phyloP scores from a whole-genome alignment of 1,140 invertebrate genomes.

The Procambarus clarkii region DNA sequence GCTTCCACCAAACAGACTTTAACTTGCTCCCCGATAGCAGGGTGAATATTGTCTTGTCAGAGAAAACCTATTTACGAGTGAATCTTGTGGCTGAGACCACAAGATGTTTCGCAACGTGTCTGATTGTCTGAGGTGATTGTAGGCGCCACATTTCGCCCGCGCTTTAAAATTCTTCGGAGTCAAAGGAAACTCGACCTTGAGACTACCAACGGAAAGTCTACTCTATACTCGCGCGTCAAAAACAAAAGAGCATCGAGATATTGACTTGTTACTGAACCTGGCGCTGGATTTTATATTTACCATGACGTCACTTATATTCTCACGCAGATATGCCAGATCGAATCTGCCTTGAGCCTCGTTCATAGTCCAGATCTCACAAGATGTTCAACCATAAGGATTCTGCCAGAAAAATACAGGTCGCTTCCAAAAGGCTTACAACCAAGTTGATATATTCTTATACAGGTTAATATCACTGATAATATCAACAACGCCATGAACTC shows the following conservation, averaged over 20 bases:
- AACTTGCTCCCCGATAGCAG: neutral
- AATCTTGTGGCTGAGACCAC: neutral
- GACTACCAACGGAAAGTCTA: neutral
- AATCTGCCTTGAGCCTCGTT: neutral
- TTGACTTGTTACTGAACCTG: neutral
- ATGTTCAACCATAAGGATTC: too few species aligned
- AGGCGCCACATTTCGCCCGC: neutral
- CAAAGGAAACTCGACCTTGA: neutral
- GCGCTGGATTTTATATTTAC: neutral
- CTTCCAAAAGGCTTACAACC: too few species aligned
- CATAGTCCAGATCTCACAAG: too few species aligned
- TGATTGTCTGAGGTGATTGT: neutral
- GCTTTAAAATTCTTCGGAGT: neutral
- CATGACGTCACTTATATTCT: neutral
- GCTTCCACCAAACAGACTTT: neutral
- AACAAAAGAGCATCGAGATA: neutral
- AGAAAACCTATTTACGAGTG: conserved; percentile 11
- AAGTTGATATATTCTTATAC: too few species aligned
- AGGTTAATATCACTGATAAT: too few species aligned
- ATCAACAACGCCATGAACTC: too few species aligned
- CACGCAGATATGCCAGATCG: neutral
- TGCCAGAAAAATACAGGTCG: too few species aligned
- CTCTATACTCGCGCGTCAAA: neutral
- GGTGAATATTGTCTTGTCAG: conserved; percentile 10
- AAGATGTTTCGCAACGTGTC: neutral